A percentile compares a stretch with the other conserved stretches of the same genome.
These are phyloP conservation scores for Crossaster papposus DNA, from an alignment of 53 echinoderm and acorn worm genomes.

Conservation along the genomic window DNA sequence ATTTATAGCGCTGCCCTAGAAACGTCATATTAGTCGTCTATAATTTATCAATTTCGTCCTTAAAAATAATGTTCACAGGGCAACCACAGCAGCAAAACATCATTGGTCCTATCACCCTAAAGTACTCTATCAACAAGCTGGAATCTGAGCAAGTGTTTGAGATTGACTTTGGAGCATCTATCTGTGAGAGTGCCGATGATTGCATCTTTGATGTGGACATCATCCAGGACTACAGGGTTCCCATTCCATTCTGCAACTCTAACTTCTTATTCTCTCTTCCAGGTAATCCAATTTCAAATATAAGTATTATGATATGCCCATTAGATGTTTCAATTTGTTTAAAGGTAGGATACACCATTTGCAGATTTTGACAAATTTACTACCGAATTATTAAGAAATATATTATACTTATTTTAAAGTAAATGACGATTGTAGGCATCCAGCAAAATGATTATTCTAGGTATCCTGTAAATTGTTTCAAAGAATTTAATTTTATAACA, in stretches of 20 bases:
- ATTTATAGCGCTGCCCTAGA: too few relatives aligned
- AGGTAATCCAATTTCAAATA: neutral
- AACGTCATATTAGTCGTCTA: neutral
- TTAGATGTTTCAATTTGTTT: neutral
- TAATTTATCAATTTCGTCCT: neutral
- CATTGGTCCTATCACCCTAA: constrained; percentile 15
- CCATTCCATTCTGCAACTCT: constrained; percentile 43
- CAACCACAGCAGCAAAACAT: neutral
- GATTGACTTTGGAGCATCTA: constrained; percentile 41
- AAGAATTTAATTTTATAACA: too few relatives aligned
- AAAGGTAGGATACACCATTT: too few relatives aligned
- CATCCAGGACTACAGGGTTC: constrained; percentile 25
- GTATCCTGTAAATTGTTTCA: too few relatives aligned
- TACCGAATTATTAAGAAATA: too few relatives aligned
- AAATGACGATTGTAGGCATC: too few relatives aligned
- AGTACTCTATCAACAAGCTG: constrained; percentile 21
- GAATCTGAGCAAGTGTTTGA: constrained; percentile 14
- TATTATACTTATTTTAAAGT: too few relatives aligned
- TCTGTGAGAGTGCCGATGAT: constrained; percentile 9
- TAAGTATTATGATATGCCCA: neutral
- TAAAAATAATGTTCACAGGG: neutral
- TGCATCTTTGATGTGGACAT: constrained; percentile 39
- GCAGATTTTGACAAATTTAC: too few relatives aligned
- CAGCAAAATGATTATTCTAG: too few relatives aligned
- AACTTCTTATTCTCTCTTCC: constrained; percentile 52